Percentiles rank a stretch among this genome's conserved stretches.
Conservation (phyloP, 2,113 vertebrate genomes). For the Potamarius usumacintae region DNA sequence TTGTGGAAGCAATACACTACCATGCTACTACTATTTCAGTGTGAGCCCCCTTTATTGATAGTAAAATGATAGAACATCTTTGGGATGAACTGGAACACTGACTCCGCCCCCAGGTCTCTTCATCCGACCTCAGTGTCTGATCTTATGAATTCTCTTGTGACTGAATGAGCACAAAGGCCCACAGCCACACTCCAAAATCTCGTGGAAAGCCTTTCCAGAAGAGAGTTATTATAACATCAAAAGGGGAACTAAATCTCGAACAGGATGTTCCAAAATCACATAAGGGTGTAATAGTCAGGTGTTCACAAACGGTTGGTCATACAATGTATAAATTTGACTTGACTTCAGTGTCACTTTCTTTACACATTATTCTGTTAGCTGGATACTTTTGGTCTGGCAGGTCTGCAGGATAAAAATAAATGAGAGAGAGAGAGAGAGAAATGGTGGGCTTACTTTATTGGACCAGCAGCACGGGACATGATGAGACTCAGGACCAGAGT, state of each 20-base stretch:
- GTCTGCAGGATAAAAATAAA: not conserved
- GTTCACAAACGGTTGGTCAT: not conserved
- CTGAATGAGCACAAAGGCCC: not conserved
- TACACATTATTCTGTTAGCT: not conserved
- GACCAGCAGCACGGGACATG: slow-evolving; percentile 14
- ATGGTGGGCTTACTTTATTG: not conserved
- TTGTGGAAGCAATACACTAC: not conserved
- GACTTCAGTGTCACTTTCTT: not conserved
- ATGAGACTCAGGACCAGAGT: slow-evolving; percentile 17
- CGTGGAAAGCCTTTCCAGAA: not conserved
- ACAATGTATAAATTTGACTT: not conserved
- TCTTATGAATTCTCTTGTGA: not conserved
- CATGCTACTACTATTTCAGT: not conserved
- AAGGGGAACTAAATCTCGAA: not conserved
- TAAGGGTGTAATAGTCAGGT: not conserved
- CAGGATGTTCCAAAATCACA: not conserved
- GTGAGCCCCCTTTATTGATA: not conserved
- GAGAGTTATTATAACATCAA: not conserved
- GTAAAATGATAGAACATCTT: not conserved
- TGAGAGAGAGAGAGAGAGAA: not conserved
- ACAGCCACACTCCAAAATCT: not conserved
- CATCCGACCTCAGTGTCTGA: not conserved
- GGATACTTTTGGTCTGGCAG: not conserved
- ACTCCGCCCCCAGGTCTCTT: not conserved
- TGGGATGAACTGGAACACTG: not conserved